Evolutionary conservation across 2,797 vertebrate genomes (phyloP), one percentile per base, ranked within the genome.

Genomic region (Crossoptilon crossoptilon): DNA sequence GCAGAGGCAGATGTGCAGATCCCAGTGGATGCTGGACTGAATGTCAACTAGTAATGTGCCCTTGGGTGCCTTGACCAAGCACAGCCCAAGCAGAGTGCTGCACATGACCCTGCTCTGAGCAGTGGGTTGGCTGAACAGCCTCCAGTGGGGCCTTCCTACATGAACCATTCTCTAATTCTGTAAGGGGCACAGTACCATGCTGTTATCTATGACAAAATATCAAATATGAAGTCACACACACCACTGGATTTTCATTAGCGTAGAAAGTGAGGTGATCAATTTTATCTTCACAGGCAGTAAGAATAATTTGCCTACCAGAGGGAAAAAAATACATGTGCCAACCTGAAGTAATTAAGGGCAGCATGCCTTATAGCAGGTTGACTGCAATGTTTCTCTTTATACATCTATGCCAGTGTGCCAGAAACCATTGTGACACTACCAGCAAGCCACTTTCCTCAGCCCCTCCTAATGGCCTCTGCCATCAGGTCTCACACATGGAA

Each of bases 261-360:
- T 62, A 53, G 62, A 58, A 76, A 58, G 2, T 33, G 12, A 8
- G 16, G 29, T 56, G 24, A 63, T 49, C 17, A 4, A 21, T 49
- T 77, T 58, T 58, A 26, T 60, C 43, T 77, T 77, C 56, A 49
- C 31, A 77, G 83, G 35, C 37, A 39, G n/a, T 23, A 72, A 26
- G 46, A 60, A 27, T 8, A 76, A 11, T 21, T 67, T 55, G 9
- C 17, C 43, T 27, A 35, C 8, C 66, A 76, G 56, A 72, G 11
- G 23, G 35, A 14, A 43, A 58, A 49, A 59, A 60, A 35, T 16
- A 13, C 1, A 0, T 1, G 0, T 24, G 8, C 48, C 21, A 55
- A 5, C 46, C 13, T 17, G 46, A 63, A 78, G 27, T 11, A 4
- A 66, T 74, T 56, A 64, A 43, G 6, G 16, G 18, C 31, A 70